Conservation (phyloP, 2,797 vertebrate species). For the Phyllotis vaccarum region DNA sequence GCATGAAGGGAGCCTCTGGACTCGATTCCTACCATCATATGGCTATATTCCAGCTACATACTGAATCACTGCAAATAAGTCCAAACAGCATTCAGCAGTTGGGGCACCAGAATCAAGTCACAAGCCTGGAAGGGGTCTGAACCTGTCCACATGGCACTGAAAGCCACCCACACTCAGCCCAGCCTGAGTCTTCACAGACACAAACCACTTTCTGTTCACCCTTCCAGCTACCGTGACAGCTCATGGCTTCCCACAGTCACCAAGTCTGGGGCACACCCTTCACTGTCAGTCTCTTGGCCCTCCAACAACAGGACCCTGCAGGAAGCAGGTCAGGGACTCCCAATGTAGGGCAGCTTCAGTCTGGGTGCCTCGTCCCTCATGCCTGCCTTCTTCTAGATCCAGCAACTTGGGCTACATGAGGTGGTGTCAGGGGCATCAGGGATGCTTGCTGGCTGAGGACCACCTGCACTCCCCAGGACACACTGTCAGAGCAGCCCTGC, state of each 20-base stretch:
- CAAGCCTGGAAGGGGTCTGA: not conserved
- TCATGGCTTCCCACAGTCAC: not conserved
- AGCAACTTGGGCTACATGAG: not conserved
- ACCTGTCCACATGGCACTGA: not conserved
- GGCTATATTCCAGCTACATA: not conserved
- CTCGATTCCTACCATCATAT: not conserved
- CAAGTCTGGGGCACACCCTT: not conserved
- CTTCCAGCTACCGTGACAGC: not conserved
- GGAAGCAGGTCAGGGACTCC: not conserved
- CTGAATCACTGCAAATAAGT: not conserved
- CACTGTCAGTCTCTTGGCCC: rapidly evolving
- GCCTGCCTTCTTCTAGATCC: not conserved
- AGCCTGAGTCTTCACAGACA: not conserved
- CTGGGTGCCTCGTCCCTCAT: not conserved
- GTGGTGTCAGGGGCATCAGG: not conserved
- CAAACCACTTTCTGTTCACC: not conserved
- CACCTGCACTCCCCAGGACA: not conserved
- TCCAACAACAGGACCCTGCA: not conserved
- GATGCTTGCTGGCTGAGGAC: not conserved
- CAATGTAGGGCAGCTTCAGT: not conserved
- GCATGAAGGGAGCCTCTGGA: not conserved
- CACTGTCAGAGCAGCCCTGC: too few species aligned
- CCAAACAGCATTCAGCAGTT: not conserved
- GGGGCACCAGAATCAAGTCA: not conserved
- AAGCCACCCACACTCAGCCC: not conserved